Evolutionary conservation across 2,113 vertebrate genomes (phyloP), one percentile per base, ranked within the genome.

Genomic region (Hippocampus comes): DNA sequence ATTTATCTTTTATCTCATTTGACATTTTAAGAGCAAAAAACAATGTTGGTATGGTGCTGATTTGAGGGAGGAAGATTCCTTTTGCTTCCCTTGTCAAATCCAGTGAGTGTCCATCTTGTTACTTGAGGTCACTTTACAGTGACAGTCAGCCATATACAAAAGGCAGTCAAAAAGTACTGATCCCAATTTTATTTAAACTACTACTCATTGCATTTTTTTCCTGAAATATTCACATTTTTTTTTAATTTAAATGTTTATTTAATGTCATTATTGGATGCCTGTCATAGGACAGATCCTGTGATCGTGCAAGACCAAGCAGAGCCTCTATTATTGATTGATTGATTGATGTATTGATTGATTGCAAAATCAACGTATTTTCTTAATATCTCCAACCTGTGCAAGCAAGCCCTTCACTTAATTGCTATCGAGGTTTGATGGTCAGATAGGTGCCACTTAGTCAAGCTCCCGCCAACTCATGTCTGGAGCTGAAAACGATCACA

Each of bases 391-490:
- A 27, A 46, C 12, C 64, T 34, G 30, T 34, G 30, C 8, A 25
- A 23, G 67, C 68, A 71, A 78, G 71, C 78, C 57, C 70, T 67
- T 71, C 61, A 57, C 55, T 61, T 84, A 87, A 86, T 83, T 83
- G 71, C 66, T 51, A 63, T 81, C 78, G 81, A 84, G 78, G 67
- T 74, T 82, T 83, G 81, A 83, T 74, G 82, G 68, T 53, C 60
- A 80, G 84, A 83, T 84, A 76, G 84, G 75, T 81, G 73, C 69
- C 77, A 82, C 87, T 87, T 84, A 82, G 65, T 49, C 70, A 49
- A 75, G 71, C 72, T 75, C 72, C 69, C 72, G 55, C 61, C 71
- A 38, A 73, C 55, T 61, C 75, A 67, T 59, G 70, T 66, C 57
- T 67, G 77, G 66, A 63, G 68, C 78, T 80, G 75, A 75, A 84